phyloP scores from a whole-genome alignment of 2,797 vertebrate genomes.

The Lerista edwardsae region DNA sequence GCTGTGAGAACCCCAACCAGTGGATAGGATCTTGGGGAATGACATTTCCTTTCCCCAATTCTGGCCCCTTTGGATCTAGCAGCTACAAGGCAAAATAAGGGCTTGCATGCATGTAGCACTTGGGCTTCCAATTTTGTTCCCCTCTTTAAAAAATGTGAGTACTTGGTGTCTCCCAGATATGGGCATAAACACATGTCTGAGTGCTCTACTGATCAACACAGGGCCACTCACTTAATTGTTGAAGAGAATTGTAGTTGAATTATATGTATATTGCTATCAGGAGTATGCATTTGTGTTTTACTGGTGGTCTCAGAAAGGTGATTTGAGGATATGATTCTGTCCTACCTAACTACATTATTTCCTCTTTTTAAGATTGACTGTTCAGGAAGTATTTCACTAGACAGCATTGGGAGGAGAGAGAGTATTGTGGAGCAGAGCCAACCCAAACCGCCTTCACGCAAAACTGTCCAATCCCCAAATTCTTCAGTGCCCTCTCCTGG shows the following conservation, averaged over 20 bases:
- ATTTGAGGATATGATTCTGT: not conserved
- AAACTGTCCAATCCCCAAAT: constrained; percentile 82
- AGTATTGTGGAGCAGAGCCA: constrained; percentile 69
- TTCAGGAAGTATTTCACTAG: constrained; percentile 78
- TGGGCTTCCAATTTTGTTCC: not conserved
- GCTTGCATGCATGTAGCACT: not conserved
- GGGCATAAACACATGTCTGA: too few species aligned
- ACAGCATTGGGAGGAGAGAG: constrained; percentile 75
- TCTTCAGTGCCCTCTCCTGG: constrained; percentile 83
- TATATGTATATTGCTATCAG: not conserved
- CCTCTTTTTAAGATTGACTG: constrained; percentile 77
- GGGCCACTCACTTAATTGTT: not conserved
- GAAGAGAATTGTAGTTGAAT: not conserved
- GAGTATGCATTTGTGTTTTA: not conserved
- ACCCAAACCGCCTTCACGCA: constrained; percentile 74
- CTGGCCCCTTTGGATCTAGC: not conserved
- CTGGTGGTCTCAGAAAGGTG: constrained; percentile 3
- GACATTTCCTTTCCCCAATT: not conserved
- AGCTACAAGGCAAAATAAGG: not conserved
- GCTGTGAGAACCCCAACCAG: not conserved
- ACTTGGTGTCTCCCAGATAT: not conserved
- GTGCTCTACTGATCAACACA: not conserved
- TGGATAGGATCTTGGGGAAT: not conserved
- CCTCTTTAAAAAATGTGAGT: not conserved
- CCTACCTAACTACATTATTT: not conserved